These are phyloP conservation scores for Scolopax bukidnonensis DNA, from an alignment of 2,797 vertebrate genomes.

Conservation along the genomic window DNA sequence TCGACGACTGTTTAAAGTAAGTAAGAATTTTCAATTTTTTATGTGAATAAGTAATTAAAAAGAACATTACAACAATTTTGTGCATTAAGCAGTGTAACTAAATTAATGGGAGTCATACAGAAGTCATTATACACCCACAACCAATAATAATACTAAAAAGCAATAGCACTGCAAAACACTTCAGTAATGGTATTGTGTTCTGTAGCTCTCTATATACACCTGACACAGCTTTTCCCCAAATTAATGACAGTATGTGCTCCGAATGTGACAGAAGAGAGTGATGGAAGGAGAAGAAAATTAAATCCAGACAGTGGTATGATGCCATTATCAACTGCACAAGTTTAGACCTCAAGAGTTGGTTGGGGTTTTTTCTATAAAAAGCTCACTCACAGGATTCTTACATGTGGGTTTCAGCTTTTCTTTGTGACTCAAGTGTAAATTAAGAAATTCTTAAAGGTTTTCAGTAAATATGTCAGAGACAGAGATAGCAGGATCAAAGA, in stretches of 20 bases:
- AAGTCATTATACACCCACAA: not conserved
- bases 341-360: not conserved
- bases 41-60: not conserved
- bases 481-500: not conserved
- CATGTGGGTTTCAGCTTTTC: not conserved
- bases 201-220: not conserved
- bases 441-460: not conserved
- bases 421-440: not conserved
- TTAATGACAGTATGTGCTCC: not conserved
- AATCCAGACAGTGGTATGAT: not conserved
- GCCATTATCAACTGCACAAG: not conserved
- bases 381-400: not conserved
- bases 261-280: not conserved
- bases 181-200: not conserved
- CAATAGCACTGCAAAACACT: not conserved
- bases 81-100: not conserved
- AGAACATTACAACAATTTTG: not conserved
- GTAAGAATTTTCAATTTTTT: not conserved
- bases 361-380: not conserved
- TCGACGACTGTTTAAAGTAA: not conserved
- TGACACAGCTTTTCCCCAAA: constrained; percentile 7
- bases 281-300: constrained; percentile 10
- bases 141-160: not conserved
- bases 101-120: constrained; percentile 9
- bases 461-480: not conserved